Conservation (phyloP, 2,888 invertebrate species). For the Mythimna pallens region DNA sequence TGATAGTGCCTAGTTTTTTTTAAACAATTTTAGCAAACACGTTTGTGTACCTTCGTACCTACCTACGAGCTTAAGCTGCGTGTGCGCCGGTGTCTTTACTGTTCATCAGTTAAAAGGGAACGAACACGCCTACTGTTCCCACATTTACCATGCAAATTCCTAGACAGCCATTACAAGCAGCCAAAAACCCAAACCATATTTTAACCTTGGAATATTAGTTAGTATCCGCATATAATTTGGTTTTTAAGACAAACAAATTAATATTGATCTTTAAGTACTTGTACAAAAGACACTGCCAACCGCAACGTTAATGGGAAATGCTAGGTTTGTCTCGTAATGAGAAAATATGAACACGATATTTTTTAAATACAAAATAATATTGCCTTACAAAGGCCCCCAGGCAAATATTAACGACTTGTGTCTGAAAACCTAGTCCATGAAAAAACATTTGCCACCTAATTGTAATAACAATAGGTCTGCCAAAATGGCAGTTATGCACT, state of each 20-base stretch:
- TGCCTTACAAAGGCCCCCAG: slow-evolving; percentile 37
- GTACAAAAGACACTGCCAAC: not conserved
- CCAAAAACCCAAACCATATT: not conserved
- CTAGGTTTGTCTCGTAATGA: not conserved
- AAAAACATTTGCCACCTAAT: slow-evolving; percentile 75
- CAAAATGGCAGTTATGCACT: slow-evolving; percentile 76
- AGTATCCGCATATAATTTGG: not conserved
- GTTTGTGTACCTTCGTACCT: slow-evolving; percentile 1
- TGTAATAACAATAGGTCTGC: slow-evolving; percentile 82
- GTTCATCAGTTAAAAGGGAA: not conserved
- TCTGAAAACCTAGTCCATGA: slow-evolving; percentile 65
- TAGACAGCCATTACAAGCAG: not conserved
- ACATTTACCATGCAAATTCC: not conserved
- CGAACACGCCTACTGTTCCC: not conserved
- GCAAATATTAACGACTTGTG: slow-evolving; percentile 49
- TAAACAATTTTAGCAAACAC: slow-evolving; percentile 13
- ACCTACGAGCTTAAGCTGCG: not conserved
- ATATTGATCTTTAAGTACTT: not conserved
- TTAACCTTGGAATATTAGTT: slow-evolving; percentile 5
- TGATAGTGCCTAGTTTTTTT: slow-evolving; percentile 15
- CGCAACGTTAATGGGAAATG: not conserved
- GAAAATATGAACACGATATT: slow-evolving; percentile 19
- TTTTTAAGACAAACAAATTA: not conserved
- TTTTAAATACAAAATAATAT: slow-evolving; percentile 27
- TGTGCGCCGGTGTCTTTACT: slow-evolving; percentile 3